Base-by-base conservation (phyloP, 2,888 invertebrate species). In the Heliconius ismenius region DNA sequence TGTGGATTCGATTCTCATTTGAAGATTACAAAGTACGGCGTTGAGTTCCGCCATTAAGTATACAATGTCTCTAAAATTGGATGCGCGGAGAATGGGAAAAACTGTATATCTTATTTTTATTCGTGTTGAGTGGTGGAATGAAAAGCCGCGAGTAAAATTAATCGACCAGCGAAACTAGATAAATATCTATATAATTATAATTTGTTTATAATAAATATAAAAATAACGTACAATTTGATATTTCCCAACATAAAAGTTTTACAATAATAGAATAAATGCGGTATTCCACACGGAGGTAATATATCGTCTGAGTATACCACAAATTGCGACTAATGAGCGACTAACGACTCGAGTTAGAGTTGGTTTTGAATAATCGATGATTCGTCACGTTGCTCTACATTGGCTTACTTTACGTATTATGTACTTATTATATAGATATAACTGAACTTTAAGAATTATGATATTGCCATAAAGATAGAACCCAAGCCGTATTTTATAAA, bases 311-410 rank as follows among this genome's bases (percentile, higher is more conserved):
- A 68, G 67, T 58, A 21, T 32, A 54, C 76, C 75, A 73, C 73
- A 76, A 78, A 65, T 76, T 72, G 58, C 79, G 72, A 75, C 80
- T 82, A 82, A 82, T 81, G 82, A 81, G 77, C 75, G 76, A 64
- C 81, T 82, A 82, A 82, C 79, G 81, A 82, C 80, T 78, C 75
- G 79, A 82, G 79, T 82, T 81, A 74, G 49, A 76, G 77, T 77
- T 75, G 79, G 64, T 75, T 73, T 75, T 78, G 80, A 79, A 82
- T 82, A 81, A 82, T 81, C 80, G 81, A 82, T 82, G 76, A 79
- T 72, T 77, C 68, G 67, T 67, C 60, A 65, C 70, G 32, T 32
- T 70, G 54, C n/a, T 54, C 58, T 18, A 36, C 54, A 70, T 58
- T 58, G 10, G 11, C 11, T 36, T 65, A 36, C 64, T 65, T 26